These are phyloP conservation scores for Stegastes partitus DNA, from an alignment of 2,113 vertebrate genomes.

Conservation along the genomic window DNA sequence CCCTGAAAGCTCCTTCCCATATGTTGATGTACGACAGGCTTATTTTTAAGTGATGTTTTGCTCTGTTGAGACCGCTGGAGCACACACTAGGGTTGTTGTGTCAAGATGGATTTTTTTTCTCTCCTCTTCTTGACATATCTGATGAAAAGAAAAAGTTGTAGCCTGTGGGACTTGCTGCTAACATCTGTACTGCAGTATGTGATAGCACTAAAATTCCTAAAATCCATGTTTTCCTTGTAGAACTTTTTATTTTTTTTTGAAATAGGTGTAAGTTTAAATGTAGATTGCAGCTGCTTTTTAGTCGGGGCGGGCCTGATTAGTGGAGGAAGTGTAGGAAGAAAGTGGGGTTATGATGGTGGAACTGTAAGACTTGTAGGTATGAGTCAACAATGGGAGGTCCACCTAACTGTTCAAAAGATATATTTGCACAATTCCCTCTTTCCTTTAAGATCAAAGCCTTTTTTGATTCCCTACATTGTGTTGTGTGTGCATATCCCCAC, in stretches of 20 bases:
- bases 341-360: background rate
- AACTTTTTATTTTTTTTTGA: background rate
- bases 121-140: conserved; percentile 54
- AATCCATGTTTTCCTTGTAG: conserved; percentile 9
- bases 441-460: conserved; percentile 11
- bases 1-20: conserved; percentile 66
- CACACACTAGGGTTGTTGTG: conserved; percentile 52
- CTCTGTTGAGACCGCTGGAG: conserved; percentile 65
- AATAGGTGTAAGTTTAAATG: too few relatives aligned
- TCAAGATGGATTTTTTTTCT: conserved; percentile 56
- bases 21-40: conserved; percentile 72
- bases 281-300: background rate
- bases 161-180: conserved; percentile 30
- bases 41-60: conserved; percentile 77
- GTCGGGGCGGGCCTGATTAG: background rate
- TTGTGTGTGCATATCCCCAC: background rate
- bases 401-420: background rate
- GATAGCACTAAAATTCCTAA: conserved; percentile 7
- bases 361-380: background rate
- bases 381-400: background rate
- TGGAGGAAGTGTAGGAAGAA: background rate
- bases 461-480: background rate
- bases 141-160: conserved; percentile 60
- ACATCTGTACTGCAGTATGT: conserved; percentile 16
- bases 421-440: background rate